These are phyloP conservation scores for Drosophila maculinotata DNA, from an alignment of 2,888 invertebrate genomes.

Conservation along the genomic window DNA sequence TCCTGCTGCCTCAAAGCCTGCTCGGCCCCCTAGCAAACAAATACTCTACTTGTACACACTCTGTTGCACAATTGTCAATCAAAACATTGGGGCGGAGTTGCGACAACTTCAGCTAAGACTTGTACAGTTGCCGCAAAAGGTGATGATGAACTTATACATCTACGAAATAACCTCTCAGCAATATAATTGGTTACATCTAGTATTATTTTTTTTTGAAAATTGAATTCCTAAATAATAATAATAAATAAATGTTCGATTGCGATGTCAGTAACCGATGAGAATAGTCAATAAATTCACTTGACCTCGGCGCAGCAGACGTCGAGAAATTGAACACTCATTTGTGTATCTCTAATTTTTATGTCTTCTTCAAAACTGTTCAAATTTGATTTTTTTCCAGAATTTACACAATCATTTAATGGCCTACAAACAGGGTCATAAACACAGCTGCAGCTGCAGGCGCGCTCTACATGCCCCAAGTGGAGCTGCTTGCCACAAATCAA, in stretches of 20 bases:
- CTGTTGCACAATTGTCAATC: conserved; percentile 61
- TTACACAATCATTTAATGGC: conserved; percentile 76
- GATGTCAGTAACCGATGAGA: conserved; percentile 1
- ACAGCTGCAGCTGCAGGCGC: conserved; percentile 44
- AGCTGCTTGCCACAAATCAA: conserved; percentile 58
- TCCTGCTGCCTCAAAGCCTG: conserved; percentile 33
- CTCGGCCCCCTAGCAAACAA: conserved; percentile 11
- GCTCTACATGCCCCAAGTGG: conserved; percentile 20
- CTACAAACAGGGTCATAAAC: conserved; percentile 66
- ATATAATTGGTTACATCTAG: too few species aligned
- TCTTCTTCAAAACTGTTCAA: conserved; percentile 59
- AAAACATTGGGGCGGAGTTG: conserved; percentile 23
- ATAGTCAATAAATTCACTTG: conserved; percentile 25
- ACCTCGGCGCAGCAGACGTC: conserved; percentile 18
- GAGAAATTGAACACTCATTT: conserved; percentile 33
- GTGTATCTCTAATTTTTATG: conserved; percentile 56
- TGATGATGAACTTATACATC: neutral
- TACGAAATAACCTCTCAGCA: too few species aligned
- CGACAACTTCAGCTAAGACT: conserved; percentile 13
- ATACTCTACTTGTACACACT: conserved; percentile 7
- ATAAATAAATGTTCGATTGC: too few species aligned
- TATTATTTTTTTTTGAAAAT: neutral
- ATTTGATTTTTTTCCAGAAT: conserved; percentile 66
- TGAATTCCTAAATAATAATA: too few species aligned
- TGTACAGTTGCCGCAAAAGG: conserved; percentile 46